Evolutionary conservation across 2,113 vertebrate species (phyloP), one percentile per base, ranked within the genome.

Genomic region (Solea solea): DNA sequence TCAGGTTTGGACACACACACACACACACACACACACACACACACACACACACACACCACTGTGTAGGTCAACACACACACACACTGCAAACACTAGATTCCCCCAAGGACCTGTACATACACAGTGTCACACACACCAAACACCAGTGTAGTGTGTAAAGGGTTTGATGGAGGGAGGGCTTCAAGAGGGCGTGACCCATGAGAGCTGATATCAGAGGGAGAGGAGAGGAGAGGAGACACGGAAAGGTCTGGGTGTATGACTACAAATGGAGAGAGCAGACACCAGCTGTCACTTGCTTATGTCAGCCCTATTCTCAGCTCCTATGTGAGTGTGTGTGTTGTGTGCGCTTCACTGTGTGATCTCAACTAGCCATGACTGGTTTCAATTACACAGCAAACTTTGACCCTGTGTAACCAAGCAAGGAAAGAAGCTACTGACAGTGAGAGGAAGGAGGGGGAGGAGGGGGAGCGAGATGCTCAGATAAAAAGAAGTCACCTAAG

Each of bases 231-330:
- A 58, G 76, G n/a, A 56, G 68, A 64, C 44, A 66, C 27, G 73
- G 72, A 86, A 64, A 84, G 81, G 85, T 87, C 75, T 71, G 77
- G 87, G 76, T 85, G 79, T 80, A 83, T 90, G 86, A 91, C 91
- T 82, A 92, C 88, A 91, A 92, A 92, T 91, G 86, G 90, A 91
- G 74, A 90, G 85, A 81, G 84, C 86, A 90, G 90, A 92, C 88
- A 91, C 87, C 93, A 94, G 93, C 93, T 94, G 93, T 93, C 93
- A 92, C 89, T 82, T 88, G 91, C 88, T 93, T 93, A 90, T 94
- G 93, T 81, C 87, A 85, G 83, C 87, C 74, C 84, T 90, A 88
- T 84, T 84, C 90, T 76, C 73, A 88, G 73, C 86, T 77, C 57
- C 59, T 75, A 48, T 82, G 75, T 75, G 78, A 58, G 72, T 74